A percentile compares a stretch with the other conserved stretches of the same genome.
phyloP scores from a whole-genome alignment of 2,113 vertebrate species.

The Romanogobio albipinnatus region DNA sequence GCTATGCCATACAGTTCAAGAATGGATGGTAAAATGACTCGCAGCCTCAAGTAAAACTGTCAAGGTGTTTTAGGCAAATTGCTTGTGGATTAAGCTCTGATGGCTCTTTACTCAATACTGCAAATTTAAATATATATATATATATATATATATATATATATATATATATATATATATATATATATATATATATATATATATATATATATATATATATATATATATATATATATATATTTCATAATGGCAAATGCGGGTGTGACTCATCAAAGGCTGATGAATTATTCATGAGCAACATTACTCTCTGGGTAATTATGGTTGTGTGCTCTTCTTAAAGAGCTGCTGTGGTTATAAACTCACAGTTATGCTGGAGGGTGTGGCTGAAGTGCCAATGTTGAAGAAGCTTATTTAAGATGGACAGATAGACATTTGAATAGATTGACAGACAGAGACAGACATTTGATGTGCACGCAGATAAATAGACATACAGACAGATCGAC shows the following conservation, averaged over 20 bases:
- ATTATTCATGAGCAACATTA: slow-evolving; percentile 53
- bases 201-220: not conserved
- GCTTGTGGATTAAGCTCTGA: slow-evolving; percentile 34
- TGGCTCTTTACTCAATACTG: slow-evolving; percentile 31
- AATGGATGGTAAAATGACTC: slow-evolving; percentile 38
- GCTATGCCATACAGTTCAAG: not conserved
- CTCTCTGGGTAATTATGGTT: slow-evolving; percentile 3
- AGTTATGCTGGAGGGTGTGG: not conserved
- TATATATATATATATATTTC: slow-evolving; percentile 11
- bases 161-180: slow-evolving; percentile 21
- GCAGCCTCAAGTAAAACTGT: slow-evolving; percentile 17
- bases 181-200: not conserved
- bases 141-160: slow-evolving; percentile 21
- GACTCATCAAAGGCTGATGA: slow-evolving; percentile 20
- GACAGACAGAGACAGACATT: not conserved
- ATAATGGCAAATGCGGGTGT: slow-evolving; percentile 37
- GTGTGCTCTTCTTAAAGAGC: slow-evolving; percentile 8
- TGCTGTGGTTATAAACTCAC: not conserved
- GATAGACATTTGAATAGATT: not conserved
- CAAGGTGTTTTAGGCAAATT: slow-evolving; percentile 38
- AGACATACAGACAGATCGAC: rapidly evolving
- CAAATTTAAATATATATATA: not conserved
- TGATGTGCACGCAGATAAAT: not conserved
- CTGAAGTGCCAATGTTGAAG: not conserved
- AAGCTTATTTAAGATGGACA: not conserved